Percentiles rank a stretch among this genome's conserved stretches.
Conservation (phyloP, 2,113 vertebrate genomes). For the Myiagra hebetior region DNA sequence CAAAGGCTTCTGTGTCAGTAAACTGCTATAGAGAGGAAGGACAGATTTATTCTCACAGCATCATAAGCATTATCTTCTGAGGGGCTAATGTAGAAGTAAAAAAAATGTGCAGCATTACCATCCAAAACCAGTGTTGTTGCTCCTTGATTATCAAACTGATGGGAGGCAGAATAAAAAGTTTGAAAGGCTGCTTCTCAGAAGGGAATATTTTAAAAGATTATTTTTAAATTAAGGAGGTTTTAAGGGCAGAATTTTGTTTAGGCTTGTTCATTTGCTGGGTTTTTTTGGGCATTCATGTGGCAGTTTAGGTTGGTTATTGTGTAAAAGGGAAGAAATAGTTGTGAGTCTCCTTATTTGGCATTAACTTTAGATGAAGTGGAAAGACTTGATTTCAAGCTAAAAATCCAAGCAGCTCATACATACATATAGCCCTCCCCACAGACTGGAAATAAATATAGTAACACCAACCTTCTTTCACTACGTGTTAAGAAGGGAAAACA, state of each 20-base stretch:
- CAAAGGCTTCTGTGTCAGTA: conserved; percentile 70
- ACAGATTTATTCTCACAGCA: conserved; percentile 61
- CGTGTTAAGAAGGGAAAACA: neutral
- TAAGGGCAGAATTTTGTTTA: neutral
- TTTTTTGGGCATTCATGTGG: neutral
- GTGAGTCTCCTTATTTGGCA: neutral
- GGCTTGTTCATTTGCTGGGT: neutral
- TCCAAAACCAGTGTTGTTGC: neutral
- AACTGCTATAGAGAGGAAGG: conserved; percentile 27
- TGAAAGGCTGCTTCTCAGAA: conserved; percentile 3
- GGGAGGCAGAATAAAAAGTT: conserved; percentile 21
- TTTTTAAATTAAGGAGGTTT: conserved; percentile 1
- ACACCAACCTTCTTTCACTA: neutral
- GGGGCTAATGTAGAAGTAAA: conserved; percentile 33
- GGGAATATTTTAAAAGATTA: neutral
- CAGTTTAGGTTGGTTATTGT: neutral
- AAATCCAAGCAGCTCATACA: neutral
- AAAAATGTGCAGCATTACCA: conserved; percentile 31
- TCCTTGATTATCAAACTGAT: neutral
- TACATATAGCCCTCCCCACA: neutral
- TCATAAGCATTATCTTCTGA: conserved; percentile 58
- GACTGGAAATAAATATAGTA: neutral
- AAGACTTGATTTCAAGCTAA: neutral
- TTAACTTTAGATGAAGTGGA: neutral
- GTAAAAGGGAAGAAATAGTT: neutral